Evolutionary conservation across 2,113 vertebrate species (phyloP).

Genomic region (Varanus komodoensis): DNA sequence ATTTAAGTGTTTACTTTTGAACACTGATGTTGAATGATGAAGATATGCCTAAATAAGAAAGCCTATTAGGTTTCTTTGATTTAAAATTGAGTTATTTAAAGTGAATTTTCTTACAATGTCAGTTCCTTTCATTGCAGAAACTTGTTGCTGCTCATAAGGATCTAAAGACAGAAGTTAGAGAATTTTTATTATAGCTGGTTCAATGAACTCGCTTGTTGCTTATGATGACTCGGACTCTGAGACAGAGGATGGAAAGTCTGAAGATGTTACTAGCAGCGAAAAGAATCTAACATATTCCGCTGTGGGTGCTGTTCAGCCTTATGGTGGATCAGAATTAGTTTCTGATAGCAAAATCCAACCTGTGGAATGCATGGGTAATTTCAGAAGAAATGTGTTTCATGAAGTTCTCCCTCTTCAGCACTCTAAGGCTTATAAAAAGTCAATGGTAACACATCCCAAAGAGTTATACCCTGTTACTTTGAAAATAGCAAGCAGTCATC

Average conservation of each 20-base stretch:
- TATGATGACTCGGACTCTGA: slow-evolving; percentile 94
- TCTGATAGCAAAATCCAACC: background rate
- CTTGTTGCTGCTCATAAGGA: slow-evolving; percentile 49
- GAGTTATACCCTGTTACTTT: slow-evolving; percentile 3
- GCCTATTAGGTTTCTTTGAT: background rate
- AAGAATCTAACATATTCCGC: slow-evolving; percentile 18
- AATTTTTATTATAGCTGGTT: slow-evolving; percentile 25
- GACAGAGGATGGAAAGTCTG: slow-evolving; percentile 66
- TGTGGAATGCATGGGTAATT: background rate
- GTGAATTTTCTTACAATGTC: slow-evolving; percentile 46
- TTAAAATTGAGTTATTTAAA: background rate
- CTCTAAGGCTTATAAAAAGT: background rate
- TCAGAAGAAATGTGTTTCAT: background rate
- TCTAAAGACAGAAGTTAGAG: slow-evolving; percentile 42
- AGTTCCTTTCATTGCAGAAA: slow-evolving; percentile 64
- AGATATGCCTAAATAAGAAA: background rate
- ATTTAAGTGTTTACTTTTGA: slow-evolving; percentile 23
- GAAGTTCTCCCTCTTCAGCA: background rate
- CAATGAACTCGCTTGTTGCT: slow-evolving; percentile 88
- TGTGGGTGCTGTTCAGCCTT: background rate
- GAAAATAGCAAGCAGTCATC: slow-evolving; percentile 15
- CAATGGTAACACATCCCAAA: background rate
- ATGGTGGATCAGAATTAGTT: background rate
- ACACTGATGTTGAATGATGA: slow-evolving; percentile 11
- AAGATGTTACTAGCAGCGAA: slow-evolving; percentile 25